phyloP scores from a whole-genome alignment of 2,797 vertebrate genomes.

The Arnoldichthys spilopterus region DNA sequence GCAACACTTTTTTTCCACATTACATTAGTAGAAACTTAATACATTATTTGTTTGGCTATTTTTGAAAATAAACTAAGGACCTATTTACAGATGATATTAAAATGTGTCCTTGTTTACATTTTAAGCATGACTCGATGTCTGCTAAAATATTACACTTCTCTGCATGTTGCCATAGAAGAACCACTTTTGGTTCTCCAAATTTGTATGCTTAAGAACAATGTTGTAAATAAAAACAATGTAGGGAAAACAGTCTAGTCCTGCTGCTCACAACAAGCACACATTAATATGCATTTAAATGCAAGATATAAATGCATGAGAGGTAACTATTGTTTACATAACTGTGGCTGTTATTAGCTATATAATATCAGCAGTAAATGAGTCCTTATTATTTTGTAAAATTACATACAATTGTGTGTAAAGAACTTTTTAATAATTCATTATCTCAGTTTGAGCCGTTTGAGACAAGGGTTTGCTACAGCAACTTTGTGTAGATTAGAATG shows the following conservation, averaged over 20 bases:
- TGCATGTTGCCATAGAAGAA: too few relatives aligned
- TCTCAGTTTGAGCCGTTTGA: not conserved
- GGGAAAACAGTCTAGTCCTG: not conserved
- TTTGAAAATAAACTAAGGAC: not conserved
- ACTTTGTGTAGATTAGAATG: too few relatives aligned
- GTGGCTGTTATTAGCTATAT: not conserved
- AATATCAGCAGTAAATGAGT: not conserved
- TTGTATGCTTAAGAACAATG: not conserved
- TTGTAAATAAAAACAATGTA: not conserved
- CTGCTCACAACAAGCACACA: not conserved
- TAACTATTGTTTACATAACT: not conserved
- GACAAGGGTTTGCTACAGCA: slow-evolving; percentile 28
- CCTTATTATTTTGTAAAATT: not conserved
- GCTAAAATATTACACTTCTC: not conserved
- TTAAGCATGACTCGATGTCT: not conserved
- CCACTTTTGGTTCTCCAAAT: too few relatives aligned
- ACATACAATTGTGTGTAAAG: too few relatives aligned
- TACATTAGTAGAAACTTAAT: not conserved
- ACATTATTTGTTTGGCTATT: not conserved
- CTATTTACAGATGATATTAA: slow-evolving; percentile 10
- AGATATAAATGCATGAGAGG: not conserved
- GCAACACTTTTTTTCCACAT: not conserved
- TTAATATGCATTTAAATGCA: slow-evolving; percentile 5
- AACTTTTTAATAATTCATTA: not conserved
- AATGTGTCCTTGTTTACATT: not conserved